A percentile compares a stretch with the other conserved stretches of the same genome.
Conservation (phyloP, 2,888 invertebrate genomes). For the Xestia c-nigrum region DNA sequence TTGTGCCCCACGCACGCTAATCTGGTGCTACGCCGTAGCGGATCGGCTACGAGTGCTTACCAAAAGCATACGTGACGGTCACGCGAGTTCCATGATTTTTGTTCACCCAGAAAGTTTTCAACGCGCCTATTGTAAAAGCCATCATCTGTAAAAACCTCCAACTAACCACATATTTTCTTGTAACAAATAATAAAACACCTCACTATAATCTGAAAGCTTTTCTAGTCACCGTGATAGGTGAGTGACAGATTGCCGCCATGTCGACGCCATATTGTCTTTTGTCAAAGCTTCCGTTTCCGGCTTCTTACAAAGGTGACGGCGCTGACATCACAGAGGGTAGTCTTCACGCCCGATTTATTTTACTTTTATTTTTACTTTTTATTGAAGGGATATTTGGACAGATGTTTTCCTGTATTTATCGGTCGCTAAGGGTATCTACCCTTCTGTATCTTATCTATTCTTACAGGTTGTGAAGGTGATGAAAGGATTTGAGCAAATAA, state of each 20-base stretch:
- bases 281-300: constrained; percentile 52
- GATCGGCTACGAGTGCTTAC: too few species aligned
- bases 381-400: background rate
- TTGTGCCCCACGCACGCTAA: too few species aligned
- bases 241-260: constrained; percentile 45
- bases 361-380: constrained; percentile 14
- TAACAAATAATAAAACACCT: constrained; percentile 13
- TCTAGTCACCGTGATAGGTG: constrained; percentile 2
- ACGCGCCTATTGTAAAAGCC: background rate
- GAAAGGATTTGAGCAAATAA: background rate
- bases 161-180: background rate
- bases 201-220: constrained; percentile 26
- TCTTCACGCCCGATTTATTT: constrained; percentile 26
- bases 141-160: too few species aligned
- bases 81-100: too few species aligned
- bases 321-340: constrained; percentile 33
- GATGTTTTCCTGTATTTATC: background rate
- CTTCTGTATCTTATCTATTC: background rate
- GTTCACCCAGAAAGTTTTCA: too few species aligned
- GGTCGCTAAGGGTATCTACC: background rate
- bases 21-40: too few species aligned
- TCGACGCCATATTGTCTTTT: constrained; percentile 51
- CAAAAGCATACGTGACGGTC: too few species aligned
- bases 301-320: constrained; percentile 34
- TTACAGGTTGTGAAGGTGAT: background rate